Conservation (phyloP, 2,888 invertebrate genomes). For the Pandemis cinnamomeana region DNA sequence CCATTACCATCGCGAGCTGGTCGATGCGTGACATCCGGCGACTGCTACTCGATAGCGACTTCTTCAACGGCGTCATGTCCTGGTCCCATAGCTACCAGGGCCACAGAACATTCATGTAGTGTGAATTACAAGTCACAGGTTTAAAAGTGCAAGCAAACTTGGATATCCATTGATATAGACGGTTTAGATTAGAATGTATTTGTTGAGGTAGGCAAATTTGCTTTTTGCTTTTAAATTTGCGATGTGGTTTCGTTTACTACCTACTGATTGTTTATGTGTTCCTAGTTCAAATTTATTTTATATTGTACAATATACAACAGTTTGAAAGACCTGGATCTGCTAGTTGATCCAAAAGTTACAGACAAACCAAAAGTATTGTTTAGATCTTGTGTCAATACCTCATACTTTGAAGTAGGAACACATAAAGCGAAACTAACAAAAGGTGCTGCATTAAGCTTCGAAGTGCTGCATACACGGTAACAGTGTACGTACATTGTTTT, state of each 20-base stretch:
- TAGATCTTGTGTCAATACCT: neutral
- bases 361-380: no score
- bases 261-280: constrained; percentile 47
- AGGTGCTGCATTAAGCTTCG: constrained; percentile 53
- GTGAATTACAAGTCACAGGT: constrained; percentile 43
- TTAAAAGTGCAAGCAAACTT: neutral
- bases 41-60: constrained; percentile 90
- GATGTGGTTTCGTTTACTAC: neutral
- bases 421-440: constrained; percentile 48
- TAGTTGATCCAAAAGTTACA: no score
- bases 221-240: neutral
- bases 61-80: constrained; percentile 93
- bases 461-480: constrained; percentile 58
- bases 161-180: neutral
- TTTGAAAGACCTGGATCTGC: no score
- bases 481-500: constrained; percentile 49
- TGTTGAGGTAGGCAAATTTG: neutral
- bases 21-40: constrained; percentile 93
- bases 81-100: constrained; percentile 92
- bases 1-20: constrained; percentile 91
- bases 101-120: constrained; percentile 61
- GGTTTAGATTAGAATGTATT: neutral
- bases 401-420: constrained; percentile 47
- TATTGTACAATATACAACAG: neutral
- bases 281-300: constrained; percentile 43